Evolutionary conservation across 2,113 vertebrate genomes (phyloP).

Genomic region (Stigmatopora nigra): DNA sequence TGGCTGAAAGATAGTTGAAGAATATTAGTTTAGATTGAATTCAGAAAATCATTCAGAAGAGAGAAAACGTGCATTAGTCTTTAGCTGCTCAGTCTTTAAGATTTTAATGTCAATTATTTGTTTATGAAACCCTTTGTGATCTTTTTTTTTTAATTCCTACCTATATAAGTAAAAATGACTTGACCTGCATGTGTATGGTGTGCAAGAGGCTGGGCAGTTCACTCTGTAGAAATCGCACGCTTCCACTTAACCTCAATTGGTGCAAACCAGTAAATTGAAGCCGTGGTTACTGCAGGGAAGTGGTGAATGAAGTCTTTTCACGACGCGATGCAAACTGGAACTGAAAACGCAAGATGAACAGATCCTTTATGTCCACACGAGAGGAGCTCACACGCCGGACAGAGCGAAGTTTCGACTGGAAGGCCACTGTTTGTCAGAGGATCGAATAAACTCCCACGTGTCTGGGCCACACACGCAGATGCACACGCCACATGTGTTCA

Average conservation of each 20-base stretch:
- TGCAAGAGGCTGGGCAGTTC: no score
- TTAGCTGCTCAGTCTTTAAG: no score
- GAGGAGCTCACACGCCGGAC: conserved; percentile 56
- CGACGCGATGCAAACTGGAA: conserved; percentile 40
- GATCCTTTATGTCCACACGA: conserved; percentile 66
- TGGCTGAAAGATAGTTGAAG: no score
- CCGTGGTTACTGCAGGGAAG: conserved; percentile 36
- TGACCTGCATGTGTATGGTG: no score
- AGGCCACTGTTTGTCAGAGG: conserved; percentile 58
- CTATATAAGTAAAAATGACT: no score
- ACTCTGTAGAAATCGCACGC: conserved; percentile 27
- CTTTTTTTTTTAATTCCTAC: no score
- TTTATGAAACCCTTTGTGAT: no score
- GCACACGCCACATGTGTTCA: conserved; percentile 44
- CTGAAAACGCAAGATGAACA: conserved; percentile 52
- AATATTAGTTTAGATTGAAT: no score
- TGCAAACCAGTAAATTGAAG: conserved; percentile 62
- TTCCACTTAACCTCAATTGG: conserved; percentile 62
- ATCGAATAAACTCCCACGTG: conserved; percentile 64
- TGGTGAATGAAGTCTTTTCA: conserved; percentile 63
- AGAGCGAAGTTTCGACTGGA: conserved; percentile 41
- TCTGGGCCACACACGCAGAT: conserved; percentile 51
- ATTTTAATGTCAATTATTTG: no score
- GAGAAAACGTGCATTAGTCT: no score
- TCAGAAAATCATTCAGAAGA: no score